These are phyloP conservation scores for Tenualosa thibaudeaui DNA, from an alignment of 2,797 vertebrate species.

Conservation along the genomic window DNA sequence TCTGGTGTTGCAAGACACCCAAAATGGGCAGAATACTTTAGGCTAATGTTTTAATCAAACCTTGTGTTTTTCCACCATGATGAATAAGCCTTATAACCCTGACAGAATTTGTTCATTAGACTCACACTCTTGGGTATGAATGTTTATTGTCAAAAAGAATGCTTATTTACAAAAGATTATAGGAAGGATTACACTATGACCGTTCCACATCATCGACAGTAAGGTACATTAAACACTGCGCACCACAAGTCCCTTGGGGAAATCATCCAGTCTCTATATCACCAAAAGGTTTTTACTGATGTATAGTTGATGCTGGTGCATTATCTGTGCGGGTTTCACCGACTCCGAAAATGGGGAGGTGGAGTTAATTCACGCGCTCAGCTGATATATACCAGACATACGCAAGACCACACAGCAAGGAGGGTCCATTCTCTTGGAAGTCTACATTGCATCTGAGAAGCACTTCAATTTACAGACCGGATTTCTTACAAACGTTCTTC, in stretches of 20 bases:
- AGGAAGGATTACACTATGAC: background rate
- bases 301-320: background rate
- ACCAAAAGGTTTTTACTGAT: background rate
- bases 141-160: background rate
- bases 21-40: no score
- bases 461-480: background rate
- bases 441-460: background rate
- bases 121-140: background rate
- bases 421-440: background rate
- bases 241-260: background rate
- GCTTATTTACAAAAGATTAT: background rate
- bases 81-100: background rate
- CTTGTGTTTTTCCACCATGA: background rate
- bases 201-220: background rate
- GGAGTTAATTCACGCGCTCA: background rate
- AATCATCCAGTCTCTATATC: background rate
- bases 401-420: background rate
- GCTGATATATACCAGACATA: conserved; percentile 4
- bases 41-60: background rate
- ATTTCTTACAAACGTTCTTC: background rate
- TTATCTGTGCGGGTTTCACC: background rate
- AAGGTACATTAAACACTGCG: background rate
- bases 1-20: no score
- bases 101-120: background rate
- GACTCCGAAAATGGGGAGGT: background rate